Percentiles rank a stretch among this genome's conserved stretches.
These are phyloP conservation scores for Coleophora flavipennella DNA, from an alignment of 2,888 invertebrate genomes.

Conservation along the genomic window DNA sequence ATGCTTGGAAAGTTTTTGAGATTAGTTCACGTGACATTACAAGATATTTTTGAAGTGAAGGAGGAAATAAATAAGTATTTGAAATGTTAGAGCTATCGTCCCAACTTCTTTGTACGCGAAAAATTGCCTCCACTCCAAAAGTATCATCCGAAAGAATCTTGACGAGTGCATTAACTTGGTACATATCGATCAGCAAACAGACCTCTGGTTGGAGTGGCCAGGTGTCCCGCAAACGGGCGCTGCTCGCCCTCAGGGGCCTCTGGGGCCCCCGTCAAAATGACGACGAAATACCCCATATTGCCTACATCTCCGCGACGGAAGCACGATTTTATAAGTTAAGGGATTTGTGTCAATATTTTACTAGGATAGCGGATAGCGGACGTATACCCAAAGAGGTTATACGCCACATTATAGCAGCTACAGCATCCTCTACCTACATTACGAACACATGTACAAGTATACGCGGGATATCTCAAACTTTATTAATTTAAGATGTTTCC, in stretches of 20 bases:
- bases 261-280: slow-evolving; percentile 64
- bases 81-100: too few species aligned
- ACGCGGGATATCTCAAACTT: slow-evolving; percentile 30
- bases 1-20: too few species aligned
- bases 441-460: not conserved
- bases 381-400: slow-evolving; percentile 24
- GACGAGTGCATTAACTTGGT: slow-evolving; percentile 23
- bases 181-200: slow-evolving; percentile 57
- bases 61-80: too few species aligned
- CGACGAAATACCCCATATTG: slow-evolving; percentile 67
- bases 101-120: too few species aligned
- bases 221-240: slow-evolving; percentile 61
- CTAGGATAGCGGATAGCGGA: slow-evolving; percentile 58
- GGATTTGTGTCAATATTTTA: slow-evolving; percentile 73
- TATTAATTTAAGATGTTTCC: slow-evolving; percentile 44
- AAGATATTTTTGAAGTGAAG: too few species aligned
- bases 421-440: slow-evolving; percentile 10
- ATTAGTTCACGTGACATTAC: too few species aligned
- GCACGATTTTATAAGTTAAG: slow-evolving; percentile 72
- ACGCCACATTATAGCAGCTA: slow-evolving; percentile 26
- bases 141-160: slow-evolving; percentile 14
- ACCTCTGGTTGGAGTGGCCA: slow-evolving; percentile 38
- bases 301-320: slow-evolving; percentile 58
- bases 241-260: slow-evolving; percentile 29
- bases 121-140: not conserved